A percentile compares a stretch with the other conserved stretches of the same genome.
Conservation (phyloP, 2,797 vertebrate species). For the Ataeniobius toweri region DNA sequence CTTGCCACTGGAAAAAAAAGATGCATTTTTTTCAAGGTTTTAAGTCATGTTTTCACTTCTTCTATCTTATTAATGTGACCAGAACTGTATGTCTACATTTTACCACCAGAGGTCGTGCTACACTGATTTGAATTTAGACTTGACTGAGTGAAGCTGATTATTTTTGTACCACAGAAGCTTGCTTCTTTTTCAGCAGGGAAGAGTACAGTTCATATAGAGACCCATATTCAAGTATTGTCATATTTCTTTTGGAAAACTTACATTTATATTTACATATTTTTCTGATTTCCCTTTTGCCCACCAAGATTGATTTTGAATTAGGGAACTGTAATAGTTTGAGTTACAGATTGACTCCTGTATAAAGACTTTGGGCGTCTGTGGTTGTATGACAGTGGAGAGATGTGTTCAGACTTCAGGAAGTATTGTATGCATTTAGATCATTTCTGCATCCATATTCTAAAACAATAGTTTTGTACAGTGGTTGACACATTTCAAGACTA, state of each 20-base stretch:
- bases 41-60: not conserved
- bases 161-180: not conserved
- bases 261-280: not conserved
- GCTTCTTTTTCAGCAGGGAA: not conserved
- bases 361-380: not conserved
- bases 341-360: not conserved
- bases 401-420: not conserved
- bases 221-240: not conserved
- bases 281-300: not conserved
- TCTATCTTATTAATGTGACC: not conserved
- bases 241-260: not conserved
- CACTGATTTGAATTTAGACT: not conserved
- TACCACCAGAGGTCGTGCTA: conserved; percentile 50
- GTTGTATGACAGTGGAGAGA: not conserved
- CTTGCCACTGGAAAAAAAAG: not conserved
- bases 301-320: not conserved
- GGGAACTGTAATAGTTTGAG: not conserved
- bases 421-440: not conserved
- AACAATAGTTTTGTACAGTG: not conserved
- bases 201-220: not conserved
- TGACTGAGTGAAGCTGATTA: not conserved
- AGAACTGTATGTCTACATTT: not conserved
- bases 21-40: not conserved
- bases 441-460: not conserved
- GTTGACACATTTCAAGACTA: not conserved